Base-by-base conservation (phyloP, 2,113 vertebrate genomes). In the Ptilonorhynchus violaceus region DNA sequence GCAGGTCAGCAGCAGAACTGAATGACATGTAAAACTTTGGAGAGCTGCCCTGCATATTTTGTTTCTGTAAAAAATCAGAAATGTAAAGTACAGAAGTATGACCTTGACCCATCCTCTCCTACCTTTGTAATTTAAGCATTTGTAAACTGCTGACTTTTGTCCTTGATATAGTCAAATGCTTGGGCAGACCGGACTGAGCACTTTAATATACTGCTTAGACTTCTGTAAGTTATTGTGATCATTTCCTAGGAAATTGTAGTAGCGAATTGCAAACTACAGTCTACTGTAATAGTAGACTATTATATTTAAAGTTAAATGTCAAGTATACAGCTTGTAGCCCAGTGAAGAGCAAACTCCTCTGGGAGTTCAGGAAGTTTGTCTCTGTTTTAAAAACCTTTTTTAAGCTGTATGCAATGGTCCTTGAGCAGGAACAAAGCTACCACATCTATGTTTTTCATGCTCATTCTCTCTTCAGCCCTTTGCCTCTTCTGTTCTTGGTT, bases 11-110 rank as follows among this genome's bases (percentile, higher is more conserved):
- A 90, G 39, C 66, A 83, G 68, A 93, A 87, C 7, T 94, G 81
- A 81, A 85, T 91, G 83, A 77, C 47, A 78, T 18, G 7, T 70
- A 73, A 88, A 76, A 73, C 55, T 91, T 89, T 42, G 77, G 92
- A 94, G 70, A 94, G 55, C 60, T 94, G 79, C 76, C 91, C 82
- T 78, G 85, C 47, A 60, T 94, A 81, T 74, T 88, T 95, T 92
- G 18, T 21, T 72, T 75, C 58, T 64, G 52, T 72, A 55, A 70
- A 88, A 93, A 82, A 76, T 39, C 42, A 78, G 88, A 84, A 87
- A 82, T 64, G 44, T 56, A 24, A 86, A 92, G 31, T 62, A 39
- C 18, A 49, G 15, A 72, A 78, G 6, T 14, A 25, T 80, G 85
- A 62, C 94, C 75, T 94, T 88, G 67, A 83, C 37, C 46, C 7